Evolutionary conservation across 2,888 invertebrate genomes (phyloP).

Genomic region (Microplitis deprimator): DNA sequence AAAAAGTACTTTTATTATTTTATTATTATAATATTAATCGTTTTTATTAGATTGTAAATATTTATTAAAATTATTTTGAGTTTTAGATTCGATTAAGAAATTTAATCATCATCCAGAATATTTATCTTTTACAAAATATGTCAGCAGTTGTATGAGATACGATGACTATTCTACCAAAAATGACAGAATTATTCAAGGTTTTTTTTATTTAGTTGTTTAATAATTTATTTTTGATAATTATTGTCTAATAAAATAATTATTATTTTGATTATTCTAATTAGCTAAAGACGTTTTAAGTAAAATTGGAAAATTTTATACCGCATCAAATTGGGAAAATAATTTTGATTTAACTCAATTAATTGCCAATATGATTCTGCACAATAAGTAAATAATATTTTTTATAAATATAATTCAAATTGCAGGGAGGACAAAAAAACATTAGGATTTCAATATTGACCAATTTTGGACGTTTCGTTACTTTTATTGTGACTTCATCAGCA

Average conservation of each 20-base stretch:
- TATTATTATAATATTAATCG: slow-evolving; percentile 3
- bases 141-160: slow-evolving; percentile 57
- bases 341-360: slow-evolving; percentile 52
- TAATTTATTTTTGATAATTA: slow-evolving; percentile 9
- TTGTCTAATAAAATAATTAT: slow-evolving; percentile 2
- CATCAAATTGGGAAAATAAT: slow-evolving; percentile 34
- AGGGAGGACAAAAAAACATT: no score
- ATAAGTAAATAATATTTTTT: slow-evolving; percentile 51
- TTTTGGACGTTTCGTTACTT: no score
- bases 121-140: slow-evolving; percentile 51
- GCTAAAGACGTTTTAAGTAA: slow-evolving; percentile 47
- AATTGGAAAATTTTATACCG: slow-evolving; percentile 54
- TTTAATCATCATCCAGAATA: slow-evolving; percentile 38
- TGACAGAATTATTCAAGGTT: slow-evolving; percentile 52
- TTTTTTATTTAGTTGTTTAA: slow-evolving; percentile 23
- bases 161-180: slow-evolving; percentile 37
- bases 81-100: slow-evolving; percentile 48
- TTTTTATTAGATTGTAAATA: neutral
- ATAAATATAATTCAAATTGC: slow-evolving; percentile 17
- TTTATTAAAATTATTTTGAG: neutral
- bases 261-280: slow-evolving; percentile 35
- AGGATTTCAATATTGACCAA: no score
- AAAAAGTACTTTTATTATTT: slow-evolving; percentile 48
- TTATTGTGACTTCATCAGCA: no score
- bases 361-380: slow-evolving; percentile 50